Evolutionary conservation across 2,888 invertebrate species (phyloP).

Genomic region (Apantesis nais): DNA sequence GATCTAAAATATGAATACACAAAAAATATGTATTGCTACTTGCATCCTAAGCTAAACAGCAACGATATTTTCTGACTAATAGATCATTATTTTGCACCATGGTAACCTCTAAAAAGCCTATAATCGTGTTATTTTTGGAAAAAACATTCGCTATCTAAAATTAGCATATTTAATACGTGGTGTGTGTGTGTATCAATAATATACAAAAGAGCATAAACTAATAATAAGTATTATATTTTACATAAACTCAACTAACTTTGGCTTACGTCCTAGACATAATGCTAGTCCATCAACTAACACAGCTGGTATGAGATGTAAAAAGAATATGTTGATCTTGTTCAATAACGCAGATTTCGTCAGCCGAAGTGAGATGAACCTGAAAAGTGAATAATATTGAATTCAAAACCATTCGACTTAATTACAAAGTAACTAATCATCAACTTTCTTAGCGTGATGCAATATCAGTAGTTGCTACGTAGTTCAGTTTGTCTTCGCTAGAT

Average conservation of each 20-base stretch:
- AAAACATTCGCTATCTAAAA: no score
- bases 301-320: constrained; percentile 90
- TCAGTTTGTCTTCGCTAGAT: background rate
- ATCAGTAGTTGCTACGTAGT: background rate
- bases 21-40: no score
- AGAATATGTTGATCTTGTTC: constrained; percentile 83
- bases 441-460: background rate
- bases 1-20: no score
- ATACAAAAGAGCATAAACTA: no score
- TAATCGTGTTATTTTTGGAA: no score
- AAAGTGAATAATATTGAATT: background rate
- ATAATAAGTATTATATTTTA: no score
- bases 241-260: constrained; percentile 88
- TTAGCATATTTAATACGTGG: no score
- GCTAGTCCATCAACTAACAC: constrained; percentile 87
- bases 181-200: no score
- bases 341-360: constrained; percentile 83
- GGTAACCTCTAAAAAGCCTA: no score
- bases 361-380: constrained; percentile 84
- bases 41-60: no score
- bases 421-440: background rate
- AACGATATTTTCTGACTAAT: no score
- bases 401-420: background rate
- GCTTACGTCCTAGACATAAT: constrained; percentile 87
- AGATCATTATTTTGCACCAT: no score